phyloP scores from a whole-genome alignment of 1,140 invertebrate species.

The Drosophila miranda region DNA sequence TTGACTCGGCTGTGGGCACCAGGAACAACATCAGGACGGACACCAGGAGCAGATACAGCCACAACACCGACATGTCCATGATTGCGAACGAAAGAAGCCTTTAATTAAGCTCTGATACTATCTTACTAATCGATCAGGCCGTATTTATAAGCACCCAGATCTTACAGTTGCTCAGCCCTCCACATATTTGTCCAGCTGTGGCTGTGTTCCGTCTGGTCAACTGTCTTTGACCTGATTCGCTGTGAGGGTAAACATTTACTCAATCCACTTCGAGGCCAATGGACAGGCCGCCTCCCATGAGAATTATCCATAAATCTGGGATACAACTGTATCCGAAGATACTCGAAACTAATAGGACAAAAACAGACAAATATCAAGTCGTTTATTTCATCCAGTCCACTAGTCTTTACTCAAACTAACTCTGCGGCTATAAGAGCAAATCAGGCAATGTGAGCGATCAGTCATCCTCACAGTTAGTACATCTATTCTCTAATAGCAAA shows the following conservation, averaged over 20 bases:
- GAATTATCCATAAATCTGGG: no score
- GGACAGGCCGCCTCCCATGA: background rate
- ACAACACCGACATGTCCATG: slow-evolving; percentile 40
- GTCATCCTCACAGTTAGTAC: no score
- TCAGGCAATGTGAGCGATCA: no score
- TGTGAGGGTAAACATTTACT: slow-evolving; percentile 20
- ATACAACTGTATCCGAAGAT: no score
- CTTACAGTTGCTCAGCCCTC: no score
- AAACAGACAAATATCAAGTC: no score
- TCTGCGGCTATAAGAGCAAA: no score
- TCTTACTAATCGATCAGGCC: slow-evolving; percentile 1
- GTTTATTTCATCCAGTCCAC: no score
- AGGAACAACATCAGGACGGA: slow-evolving; percentile 41
- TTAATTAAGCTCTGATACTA: background rate
- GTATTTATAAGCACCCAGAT: slow-evolving; percentile 15
- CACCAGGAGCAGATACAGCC: slow-evolving; percentile 37
- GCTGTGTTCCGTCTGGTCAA: background rate
- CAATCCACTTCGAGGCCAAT: slow-evolving; percentile 14
- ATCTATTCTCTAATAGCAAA: no score
- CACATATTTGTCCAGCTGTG: slow-evolving; percentile 20
- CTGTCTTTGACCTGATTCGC: slow-evolving; percentile 24
- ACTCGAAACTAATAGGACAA: no score
- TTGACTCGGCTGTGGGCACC: slow-evolving; percentile 48
- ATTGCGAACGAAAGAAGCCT: background rate
- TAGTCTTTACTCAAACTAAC: no score